Evolutionary conservation across 2,888 invertebrate genomes (phyloP), one percentile per base, ranked within the genome.

Genomic region (Mythimna pallens): DNA sequence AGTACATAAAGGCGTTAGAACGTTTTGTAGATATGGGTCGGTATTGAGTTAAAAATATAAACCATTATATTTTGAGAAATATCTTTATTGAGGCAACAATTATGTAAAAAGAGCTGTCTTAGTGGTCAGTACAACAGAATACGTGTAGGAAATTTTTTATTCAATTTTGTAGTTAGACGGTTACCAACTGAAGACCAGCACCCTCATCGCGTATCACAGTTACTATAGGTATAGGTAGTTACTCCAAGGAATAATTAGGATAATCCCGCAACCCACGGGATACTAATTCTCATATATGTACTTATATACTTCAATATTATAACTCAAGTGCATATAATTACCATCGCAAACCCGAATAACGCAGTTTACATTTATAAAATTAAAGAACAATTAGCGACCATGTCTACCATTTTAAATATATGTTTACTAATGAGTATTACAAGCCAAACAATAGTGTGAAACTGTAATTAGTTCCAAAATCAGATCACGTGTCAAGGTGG

Each of bases 401-500:
- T 52, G n/a, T 65, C 43, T 40, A 62, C 58, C 22, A 74, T 47
- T 47, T 17, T 47, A 47, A 47, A 47, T 47, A 47, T 17, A 17
- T 47, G 47, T 47, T 14, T 47, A 47, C 47, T 47, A 54, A 76
- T 77, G 76, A 70, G 66, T 67, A 67, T 65, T 64, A 54, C n/a
- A 72, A 70, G 71, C 75, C 14, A 50, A 86, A 80, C 80, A 80
- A 84, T 77, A 66, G 61, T 77, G 66, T 81, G 61, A 78, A 82
- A 76, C 71, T 52, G 10, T 69, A 76, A 82, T 84, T 80, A 68
- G 82, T 82, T 86, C 55, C 76, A 68, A 76, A 70, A 76, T 64
- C 52, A 34, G 25, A 58, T 30, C 82, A 68, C 63, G 58, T 71
- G 61, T 59, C 40, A 58, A 0, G 4, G 30, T 20, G 62, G 7